A percentile compares a stretch with the other conserved stretches of the same genome.
Evolutionary conservation across 2,797 vertebrate genomes (phyloP).

Genomic region (Microtus californicus): DNA sequence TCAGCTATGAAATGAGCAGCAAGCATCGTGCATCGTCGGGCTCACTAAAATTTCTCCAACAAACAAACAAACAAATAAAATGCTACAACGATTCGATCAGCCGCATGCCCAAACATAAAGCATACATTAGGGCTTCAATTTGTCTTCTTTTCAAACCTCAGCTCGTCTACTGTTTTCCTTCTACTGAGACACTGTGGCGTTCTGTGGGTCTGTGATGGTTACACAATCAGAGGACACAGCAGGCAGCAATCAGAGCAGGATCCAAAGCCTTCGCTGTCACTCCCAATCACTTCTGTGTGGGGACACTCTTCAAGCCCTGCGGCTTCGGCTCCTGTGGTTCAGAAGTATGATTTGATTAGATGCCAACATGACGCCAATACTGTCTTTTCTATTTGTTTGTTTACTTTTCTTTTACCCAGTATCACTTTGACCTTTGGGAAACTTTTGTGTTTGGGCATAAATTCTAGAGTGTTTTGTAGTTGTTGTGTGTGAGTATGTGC

Average conservation of each 20-base stretch:
- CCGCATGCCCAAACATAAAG: neutral
- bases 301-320: neutral
- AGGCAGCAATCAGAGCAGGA: neutral
- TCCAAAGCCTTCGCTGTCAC: neutral
- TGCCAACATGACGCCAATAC: neutral
- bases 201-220: neutral
- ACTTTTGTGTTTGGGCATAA: neutral
- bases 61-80: neutral
- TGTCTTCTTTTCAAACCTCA: neutral
- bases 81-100: neutral
- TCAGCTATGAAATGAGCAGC: neutral
- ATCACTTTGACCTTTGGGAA: neutral
- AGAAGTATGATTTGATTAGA: neutral
- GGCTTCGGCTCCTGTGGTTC: neutral
- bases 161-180: neutral
- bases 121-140: neutral
- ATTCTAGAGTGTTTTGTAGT: neutral
- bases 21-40: neutral
- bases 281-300: neutral
- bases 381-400: neutral
- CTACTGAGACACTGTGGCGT: neutral
- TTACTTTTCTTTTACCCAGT: neutral
- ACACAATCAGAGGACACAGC: neutral
- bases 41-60: conserved; percentile 8
- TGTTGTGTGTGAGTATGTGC: neutral